Evolutionary conservation across 1,140 invertebrate genomes (phyloP).

Genomic region (Parapsyche elsis): DNA sequence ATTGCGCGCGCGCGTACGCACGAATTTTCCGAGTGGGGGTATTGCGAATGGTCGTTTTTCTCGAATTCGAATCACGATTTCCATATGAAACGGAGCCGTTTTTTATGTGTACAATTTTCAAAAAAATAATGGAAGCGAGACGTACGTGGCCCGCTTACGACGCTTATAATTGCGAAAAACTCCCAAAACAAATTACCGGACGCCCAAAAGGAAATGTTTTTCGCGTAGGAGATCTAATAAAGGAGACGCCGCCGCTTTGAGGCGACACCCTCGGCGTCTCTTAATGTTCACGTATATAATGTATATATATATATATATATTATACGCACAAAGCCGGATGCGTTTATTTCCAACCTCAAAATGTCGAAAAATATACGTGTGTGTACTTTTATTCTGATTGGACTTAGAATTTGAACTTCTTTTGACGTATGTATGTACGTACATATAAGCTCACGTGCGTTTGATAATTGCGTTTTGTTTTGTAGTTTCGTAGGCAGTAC

Average conservation of each 20-base stretch:
- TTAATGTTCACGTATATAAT: neutral
- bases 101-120: slow-evolving; percentile 48
- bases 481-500: neutral
- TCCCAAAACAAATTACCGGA: slow-evolving; percentile 37
- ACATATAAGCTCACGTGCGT: neutral
- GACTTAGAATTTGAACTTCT: neutral
- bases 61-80: slow-evolving; percentile 51
- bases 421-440: neutral
- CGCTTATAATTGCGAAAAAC: slow-evolving; percentile 1
- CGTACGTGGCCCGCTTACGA: slow-evolving; percentile 36
- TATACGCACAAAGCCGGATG: too few species aligned
- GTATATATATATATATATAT: neutral
- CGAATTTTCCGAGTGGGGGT: neutral
- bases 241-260: slow-evolving; percentile 31
- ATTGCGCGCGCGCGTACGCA: slow-evolving; percentile 1
- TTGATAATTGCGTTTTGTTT: too few species aligned
- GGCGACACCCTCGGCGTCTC: slow-evolving; percentile 5
- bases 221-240: slow-evolving; percentile 49
- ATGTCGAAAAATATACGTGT: too few species aligned
- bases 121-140: slow-evolving; percentile 40
- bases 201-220: slow-evolving; percentile 36
- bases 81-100: slow-evolving; percentile 34
- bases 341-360: too few species aligned
- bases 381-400: neutral
- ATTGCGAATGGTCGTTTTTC: neutral